Conservation (phyloP, 1,140 invertebrate species). For the Musca domestica region DNA sequence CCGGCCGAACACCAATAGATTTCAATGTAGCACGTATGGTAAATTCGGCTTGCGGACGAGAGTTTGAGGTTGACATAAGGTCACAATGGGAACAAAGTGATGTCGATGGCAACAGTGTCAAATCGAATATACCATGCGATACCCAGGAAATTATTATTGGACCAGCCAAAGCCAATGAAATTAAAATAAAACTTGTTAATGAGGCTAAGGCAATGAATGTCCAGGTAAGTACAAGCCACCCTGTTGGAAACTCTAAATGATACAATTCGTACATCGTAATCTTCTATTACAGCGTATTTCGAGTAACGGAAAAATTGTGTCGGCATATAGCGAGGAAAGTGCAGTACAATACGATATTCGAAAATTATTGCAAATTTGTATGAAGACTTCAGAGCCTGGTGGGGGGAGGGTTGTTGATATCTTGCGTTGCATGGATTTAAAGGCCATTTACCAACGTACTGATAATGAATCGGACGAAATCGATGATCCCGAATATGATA, state of each 20-base stretch:
- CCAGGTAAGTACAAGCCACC: slow-evolving; percentile 6
- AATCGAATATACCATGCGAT: slow-evolving; percentile 16
- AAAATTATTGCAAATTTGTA: slow-evolving; percentile 48
- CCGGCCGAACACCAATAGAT: slow-evolving; percentile 44
- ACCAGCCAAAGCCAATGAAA: slow-evolving; percentile 43
- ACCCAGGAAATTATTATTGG: slow-evolving; percentile 44
- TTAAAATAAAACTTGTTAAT: slow-evolving; percentile 50
- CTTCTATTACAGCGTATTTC: slow-evolving; percentile 34
- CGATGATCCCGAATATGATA: slow-evolving; percentile 45
- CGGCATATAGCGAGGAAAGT: slow-evolving; percentile 33
- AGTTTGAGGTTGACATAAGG: slow-evolving; percentile 46
- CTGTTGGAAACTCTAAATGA: neutral
- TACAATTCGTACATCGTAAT: neutral
- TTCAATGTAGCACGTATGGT: slow-evolving; percentile 49
- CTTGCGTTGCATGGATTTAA: slow-evolving; percentile 48
- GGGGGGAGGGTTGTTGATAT: slow-evolving; percentile 42
- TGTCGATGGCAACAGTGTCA: slow-evolving; percentile 26
- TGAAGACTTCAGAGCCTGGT: slow-evolving; percentile 44
- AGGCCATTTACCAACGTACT: slow-evolving; percentile 45
- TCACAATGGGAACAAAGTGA: slow-evolving; percentile 46
- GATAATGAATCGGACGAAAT: slow-evolving; percentile 29
- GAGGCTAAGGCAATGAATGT: slow-evolving; percentile 53
- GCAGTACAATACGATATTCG: slow-evolving; percentile 47
- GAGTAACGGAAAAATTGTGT: slow-evolving; percentile 29
- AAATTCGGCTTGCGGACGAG: slow-evolving; percentile 44